phyloP scores from a whole-genome alignment of 2,797 vertebrate genomes.

The Decapterus maruadsi region DNA sequence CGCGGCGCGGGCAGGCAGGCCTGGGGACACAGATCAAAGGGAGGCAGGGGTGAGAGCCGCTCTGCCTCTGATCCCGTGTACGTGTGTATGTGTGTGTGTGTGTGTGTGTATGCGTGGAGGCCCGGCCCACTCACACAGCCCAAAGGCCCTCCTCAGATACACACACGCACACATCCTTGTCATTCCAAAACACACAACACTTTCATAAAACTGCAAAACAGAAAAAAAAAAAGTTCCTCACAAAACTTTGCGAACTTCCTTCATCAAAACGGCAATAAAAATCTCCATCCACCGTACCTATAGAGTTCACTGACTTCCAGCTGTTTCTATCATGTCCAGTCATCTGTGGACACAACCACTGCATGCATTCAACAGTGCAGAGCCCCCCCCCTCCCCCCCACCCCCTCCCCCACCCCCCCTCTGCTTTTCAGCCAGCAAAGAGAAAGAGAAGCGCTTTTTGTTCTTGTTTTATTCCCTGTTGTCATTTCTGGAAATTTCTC shows the following conservation, averaged over 20 bases:
- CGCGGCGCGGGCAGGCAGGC: slow-evolving; percentile 90
- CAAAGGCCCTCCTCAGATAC: slow-evolving; percentile 77
- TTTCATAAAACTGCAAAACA: slow-evolving; percentile 77
- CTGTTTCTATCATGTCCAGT: slow-evolving; percentile 15
- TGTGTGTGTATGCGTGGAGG: slow-evolving; percentile 61
- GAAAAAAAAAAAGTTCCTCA: slow-evolving; percentile 64
- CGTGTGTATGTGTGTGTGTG: slow-evolving; percentile 49
- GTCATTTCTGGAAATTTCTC: slow-evolving; percentile 54
- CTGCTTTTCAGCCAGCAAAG: slow-evolving; percentile 15
- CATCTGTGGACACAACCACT: slow-evolving; percentile 6
- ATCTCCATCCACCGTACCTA: slow-evolving; percentile 44
- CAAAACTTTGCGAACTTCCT: slow-evolving; percentile 75
- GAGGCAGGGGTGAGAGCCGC: slow-evolving; percentile 87
- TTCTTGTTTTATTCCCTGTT: slow-evolving; percentile 23
- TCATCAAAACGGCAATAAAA: slow-evolving; percentile 65
- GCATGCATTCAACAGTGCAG: slow-evolving; percentile 16
- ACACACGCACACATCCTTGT: slow-evolving; percentile 70
- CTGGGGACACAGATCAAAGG: slow-evolving; percentile 99
- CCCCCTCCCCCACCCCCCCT: too few relatives aligned
- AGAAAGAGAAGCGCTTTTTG: neutral
- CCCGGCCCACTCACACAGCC: slow-evolving; percentile 83
- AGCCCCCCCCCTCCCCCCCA: slow-evolving; percentile 21
- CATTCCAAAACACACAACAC: slow-evolving; percentile 82
- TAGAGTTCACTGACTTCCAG: slow-evolving; percentile 17
- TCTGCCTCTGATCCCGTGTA: slow-evolving; percentile 91